phyloP scores from a whole-genome alignment of 2,113 vertebrate genomes.

The Leptobrachium ailaonicum region DNA sequence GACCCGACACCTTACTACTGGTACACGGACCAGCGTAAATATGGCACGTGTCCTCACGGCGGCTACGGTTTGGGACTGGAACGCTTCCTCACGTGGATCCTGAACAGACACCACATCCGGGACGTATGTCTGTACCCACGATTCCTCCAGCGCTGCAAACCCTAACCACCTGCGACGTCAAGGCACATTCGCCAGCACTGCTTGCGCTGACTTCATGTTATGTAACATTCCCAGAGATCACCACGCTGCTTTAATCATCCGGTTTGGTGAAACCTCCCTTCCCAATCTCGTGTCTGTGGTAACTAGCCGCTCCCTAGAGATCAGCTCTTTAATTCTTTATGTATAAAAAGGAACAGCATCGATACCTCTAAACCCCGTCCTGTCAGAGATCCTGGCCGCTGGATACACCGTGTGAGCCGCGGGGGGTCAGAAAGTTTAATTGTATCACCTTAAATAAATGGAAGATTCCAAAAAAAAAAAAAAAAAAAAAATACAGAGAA shows the following conservation, averaged over 20 bases:
- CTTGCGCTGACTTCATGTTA: not conserved
- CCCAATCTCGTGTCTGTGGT: not conserved
- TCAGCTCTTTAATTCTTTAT: too few species aligned
- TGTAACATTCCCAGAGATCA: not conserved
- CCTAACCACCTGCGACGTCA: conserved; percentile 56
- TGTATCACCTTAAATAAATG: too few species aligned
- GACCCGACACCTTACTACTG: conserved; percentile 88
- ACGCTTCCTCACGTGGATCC: conserved; percentile 94
- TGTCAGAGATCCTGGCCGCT: too few species aligned
- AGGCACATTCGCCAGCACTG: not conserved
- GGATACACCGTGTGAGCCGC: too few species aligned
- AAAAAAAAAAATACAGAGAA: too few species aligned
- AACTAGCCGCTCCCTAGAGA: conserved; percentile 39
- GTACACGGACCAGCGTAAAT: conserved; percentile 94
- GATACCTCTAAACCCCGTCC: too few species aligned
- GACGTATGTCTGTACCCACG: conserved; percentile 95
- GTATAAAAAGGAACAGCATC: too few species aligned
- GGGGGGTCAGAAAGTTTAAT: too few species aligned
- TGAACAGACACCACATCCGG: conserved; percentile 90
- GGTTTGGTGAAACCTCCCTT: not conserved
- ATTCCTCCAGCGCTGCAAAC: conserved; percentile 91
- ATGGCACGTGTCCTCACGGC: conserved; percentile 88
- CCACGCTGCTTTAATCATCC: not conserved
- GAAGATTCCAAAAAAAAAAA: conserved; percentile 52
- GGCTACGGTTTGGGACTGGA: conserved; percentile 93